phyloP scores from a whole-genome alignment of 2,797 vertebrate species.

The Poliocrania exsul region DNA sequence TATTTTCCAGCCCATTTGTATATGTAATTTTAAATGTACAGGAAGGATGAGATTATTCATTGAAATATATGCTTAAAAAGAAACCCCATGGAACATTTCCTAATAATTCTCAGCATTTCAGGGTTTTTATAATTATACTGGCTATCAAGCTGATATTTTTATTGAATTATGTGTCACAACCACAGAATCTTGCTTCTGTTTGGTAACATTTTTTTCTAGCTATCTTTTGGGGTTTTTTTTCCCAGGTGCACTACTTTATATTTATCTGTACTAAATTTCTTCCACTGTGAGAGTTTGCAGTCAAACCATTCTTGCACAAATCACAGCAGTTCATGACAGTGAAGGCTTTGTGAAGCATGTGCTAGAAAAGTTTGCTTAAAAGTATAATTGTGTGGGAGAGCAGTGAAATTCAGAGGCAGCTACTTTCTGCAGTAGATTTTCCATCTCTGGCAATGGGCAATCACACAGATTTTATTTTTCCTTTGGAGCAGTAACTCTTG shows the following conservation, averaged over 20 bases:
- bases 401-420: not conserved
- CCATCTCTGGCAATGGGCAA: not conserved
- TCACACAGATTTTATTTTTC: not conserved
- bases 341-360: not conserved
- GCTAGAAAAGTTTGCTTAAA: not conserved
- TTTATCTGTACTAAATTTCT: not conserved
- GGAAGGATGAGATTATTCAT: not conserved
- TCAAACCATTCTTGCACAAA: not conserved
- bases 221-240: not conserved
- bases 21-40: not conserved
- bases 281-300: not conserved
- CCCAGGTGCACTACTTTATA: not conserved
- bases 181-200: not conserved
- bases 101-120: not conserved
- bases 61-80: not conserved
- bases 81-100: not conserved
- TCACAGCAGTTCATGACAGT: not conserved
- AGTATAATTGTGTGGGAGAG: not conserved
- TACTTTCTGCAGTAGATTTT: not conserved
- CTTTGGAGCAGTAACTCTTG: not conserved
- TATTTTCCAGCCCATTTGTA: not conserved
- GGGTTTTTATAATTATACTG: not conserved
- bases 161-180: not conserved
- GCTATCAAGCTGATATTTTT: not conserved
- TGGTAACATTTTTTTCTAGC: not conserved